phyloP scores from a whole-genome alignment of 2,113 vertebrate species.

The Atlantisia rogersi region DNA sequence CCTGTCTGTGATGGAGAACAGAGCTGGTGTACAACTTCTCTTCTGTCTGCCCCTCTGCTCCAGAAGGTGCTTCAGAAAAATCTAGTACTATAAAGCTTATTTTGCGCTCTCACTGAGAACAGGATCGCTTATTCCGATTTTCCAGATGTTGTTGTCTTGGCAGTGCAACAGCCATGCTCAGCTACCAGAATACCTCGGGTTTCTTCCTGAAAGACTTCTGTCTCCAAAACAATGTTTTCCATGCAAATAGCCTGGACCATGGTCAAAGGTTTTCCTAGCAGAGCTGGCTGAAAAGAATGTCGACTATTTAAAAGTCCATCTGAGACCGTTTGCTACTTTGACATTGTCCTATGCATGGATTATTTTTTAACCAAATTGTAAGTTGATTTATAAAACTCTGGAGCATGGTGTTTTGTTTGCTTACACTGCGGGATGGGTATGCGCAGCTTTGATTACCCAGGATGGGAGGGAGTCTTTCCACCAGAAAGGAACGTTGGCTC shows the following conservation, averaged over 20 bases:
- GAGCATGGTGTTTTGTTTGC: not conserved
- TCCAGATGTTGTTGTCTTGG: slow-evolving; percentile 35
- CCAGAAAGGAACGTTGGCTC: not conserved
- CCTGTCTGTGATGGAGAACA: not conserved
- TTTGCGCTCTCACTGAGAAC: not conserved
- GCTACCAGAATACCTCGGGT: slow-evolving; percentile 40
- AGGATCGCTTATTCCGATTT: not conserved
- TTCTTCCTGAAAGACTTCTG: slow-evolving; percentile 35
- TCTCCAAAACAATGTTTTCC: slow-evolving; percentile 47
- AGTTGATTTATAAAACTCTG: not conserved
- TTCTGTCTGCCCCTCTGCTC: not conserved
- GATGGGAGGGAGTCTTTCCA: not conserved
- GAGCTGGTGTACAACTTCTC: not conserved
- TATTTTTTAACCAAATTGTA: slow-evolving; percentile 10
- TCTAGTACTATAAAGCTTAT: not conserved
- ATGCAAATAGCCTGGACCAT: slow-evolving; percentile 32
- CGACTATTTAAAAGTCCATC: slow-evolving; percentile 25
- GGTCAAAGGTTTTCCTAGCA: slow-evolving; percentile 42
- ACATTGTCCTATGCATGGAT: not conserved
- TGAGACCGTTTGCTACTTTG: not conserved
- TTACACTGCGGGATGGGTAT: not conserved
- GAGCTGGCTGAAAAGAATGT: slow-evolving; percentile 38
- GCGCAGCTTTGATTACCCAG: not conserved
- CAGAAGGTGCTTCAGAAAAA: not conserved
- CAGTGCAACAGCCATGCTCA: not conserved